Evolutionary conservation across 2,888 invertebrate genomes (phyloP).

Genomic region (Melinopterus prodromus): DNA sequence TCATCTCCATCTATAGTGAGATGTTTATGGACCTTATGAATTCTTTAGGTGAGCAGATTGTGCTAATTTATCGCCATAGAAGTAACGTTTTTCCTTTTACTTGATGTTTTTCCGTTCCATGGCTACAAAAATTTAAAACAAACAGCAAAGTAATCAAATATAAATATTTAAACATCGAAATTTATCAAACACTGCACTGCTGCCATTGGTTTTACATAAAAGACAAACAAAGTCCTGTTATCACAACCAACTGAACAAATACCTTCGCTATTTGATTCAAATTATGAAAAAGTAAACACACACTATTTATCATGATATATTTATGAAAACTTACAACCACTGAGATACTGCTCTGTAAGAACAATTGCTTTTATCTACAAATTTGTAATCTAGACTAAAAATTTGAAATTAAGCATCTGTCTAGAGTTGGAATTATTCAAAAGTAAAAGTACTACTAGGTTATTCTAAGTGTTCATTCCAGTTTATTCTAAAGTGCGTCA

Average conservation of each 20-base stretch:
- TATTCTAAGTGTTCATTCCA: neutral
- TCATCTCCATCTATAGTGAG: neutral
- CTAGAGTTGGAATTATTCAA: neutral
- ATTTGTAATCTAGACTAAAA: neutral
- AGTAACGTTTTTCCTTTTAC: too few species aligned
- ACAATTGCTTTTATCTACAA: neutral
- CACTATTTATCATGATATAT: neutral
- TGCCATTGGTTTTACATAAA: neutral
- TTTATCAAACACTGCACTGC: neutral
- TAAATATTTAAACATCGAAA: neutral
- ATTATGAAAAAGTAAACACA: neutral
- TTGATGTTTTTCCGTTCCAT: too few species aligned
- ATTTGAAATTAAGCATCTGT: neutral
- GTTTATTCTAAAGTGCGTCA: neutral
- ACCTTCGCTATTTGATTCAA: neutral
- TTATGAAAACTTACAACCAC: neutral
- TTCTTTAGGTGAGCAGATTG: neutral
- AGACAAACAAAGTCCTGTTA: neutral
- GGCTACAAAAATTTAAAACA: too few species aligned
- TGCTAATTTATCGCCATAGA: too few species aligned
- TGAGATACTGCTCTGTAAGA: neutral
- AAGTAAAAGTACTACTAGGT: neutral
- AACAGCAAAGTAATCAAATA: neutral
- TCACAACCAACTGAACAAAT: neutral
- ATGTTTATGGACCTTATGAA: neutral